phyloP scores from a whole-genome alignment of 37 sponge, comb jelly and placozoan genomes.

The Diacarnus erythraeanus region DNA sequence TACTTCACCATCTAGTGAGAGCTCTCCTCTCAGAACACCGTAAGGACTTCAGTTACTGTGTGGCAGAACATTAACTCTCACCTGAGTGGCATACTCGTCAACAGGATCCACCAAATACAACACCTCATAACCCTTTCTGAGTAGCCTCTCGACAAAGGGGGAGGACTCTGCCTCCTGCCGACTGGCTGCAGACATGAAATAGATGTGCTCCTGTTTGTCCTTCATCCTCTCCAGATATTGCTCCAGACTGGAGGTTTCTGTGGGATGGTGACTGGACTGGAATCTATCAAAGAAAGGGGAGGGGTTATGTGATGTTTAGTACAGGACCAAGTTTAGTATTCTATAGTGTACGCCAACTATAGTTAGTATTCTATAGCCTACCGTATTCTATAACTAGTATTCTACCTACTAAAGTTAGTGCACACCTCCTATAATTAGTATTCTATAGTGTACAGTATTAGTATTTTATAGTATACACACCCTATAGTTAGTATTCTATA shows the following conservation, averaged over 20 bases:
- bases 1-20: background rate
- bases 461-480: too few species aligned
- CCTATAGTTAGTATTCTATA: too few species aligned
- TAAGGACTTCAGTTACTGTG: too few species aligned
- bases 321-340: too few species aligned
- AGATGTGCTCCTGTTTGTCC: conserved; percentile 97
- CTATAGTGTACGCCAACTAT: too few species aligned
- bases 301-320: background rate
- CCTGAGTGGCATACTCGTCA: conserved; percentile 91
- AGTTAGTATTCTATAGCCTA: too few species aligned
- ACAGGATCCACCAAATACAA: conserved; percentile 93
- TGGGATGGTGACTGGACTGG: conserved; percentile 80
- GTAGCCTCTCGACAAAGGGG: conserved; percentile 95
- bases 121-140: conserved; percentile 95
- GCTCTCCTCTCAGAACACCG: background rate
- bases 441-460: too few species aligned
- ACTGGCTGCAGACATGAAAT: conserved; percentile 87
- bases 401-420: too few species aligned
- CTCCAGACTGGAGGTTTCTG: conserved; percentile 78
- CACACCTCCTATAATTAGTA: too few species aligned
- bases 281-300: conserved; percentile 43
- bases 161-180: conserved; percentile 79
- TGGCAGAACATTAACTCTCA: background rate
- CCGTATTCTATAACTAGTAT: too few species aligned
- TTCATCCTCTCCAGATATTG: conserved; percentile 97